Evolutionary conservation across 2,888 invertebrate genomes (phyloP).

Genomic region (Hyppa rectilinea): DNA sequence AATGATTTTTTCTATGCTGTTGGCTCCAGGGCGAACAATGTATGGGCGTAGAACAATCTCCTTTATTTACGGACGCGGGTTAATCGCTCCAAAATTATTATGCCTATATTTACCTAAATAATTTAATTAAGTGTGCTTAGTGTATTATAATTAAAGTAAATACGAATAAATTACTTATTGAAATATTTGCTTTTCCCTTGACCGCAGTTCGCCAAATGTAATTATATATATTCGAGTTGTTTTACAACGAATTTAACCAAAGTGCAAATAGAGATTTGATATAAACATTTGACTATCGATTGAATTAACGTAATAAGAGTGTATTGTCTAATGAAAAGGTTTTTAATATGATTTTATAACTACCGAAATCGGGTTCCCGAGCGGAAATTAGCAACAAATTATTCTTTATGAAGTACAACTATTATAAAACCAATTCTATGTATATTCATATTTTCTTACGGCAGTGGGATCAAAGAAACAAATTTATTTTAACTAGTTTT

Average conservation of each 20-base stretch:
- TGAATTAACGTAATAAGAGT: neutral
- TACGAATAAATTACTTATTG: slow-evolving; percentile 16
- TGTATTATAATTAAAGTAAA: slow-evolving; percentile 31
- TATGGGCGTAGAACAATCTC: too few species aligned
- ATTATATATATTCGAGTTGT: slow-evolving; percentile 3
- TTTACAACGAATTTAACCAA: slow-evolving; percentile 12
- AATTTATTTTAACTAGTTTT: neutral
- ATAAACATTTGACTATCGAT: slow-evolving; percentile 5
- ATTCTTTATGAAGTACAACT: slow-evolving; percentile 6
- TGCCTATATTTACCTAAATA: slow-evolving; percentile 19
- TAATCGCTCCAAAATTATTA: slow-evolving; percentile 12
- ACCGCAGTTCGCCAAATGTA: slow-evolving; percentile 32
- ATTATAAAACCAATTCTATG: neutral
- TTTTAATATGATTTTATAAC: slow-evolving; percentile 26
- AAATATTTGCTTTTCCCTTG: slow-evolving; percentile 22
- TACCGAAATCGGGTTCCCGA: slow-evolving; percentile 8
- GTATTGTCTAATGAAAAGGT: neutral
- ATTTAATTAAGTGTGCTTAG: slow-evolving; percentile 36
- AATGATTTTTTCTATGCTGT: too few species aligned
- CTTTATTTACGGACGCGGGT: slow-evolving; percentile 13
- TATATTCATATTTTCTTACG: neutral
- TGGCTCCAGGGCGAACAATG: too few species aligned
- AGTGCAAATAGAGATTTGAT: neutral
- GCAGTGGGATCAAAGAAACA: neutral
- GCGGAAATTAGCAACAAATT: slow-evolving; percentile 27